Conservation (phyloP, 2,888 invertebrate species). For the Catocala nupta region DNA sequence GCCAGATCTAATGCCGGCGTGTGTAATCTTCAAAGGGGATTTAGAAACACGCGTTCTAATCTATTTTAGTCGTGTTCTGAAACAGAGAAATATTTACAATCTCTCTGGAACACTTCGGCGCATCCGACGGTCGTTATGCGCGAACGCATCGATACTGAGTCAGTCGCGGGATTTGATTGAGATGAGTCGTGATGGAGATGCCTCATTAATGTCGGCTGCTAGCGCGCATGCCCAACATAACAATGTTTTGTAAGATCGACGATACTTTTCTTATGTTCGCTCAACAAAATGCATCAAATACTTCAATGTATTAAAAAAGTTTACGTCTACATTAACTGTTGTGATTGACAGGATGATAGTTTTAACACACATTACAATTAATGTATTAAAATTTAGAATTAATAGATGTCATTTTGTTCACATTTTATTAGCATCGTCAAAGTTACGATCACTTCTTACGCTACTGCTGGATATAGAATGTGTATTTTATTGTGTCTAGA, state of each 20-base stretch:
- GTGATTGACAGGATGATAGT: constrained; percentile 30
- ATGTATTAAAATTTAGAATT: constrained; percentile 27
- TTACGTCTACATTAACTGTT: constrained; percentile 12
- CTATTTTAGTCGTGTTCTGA: constrained; percentile 86
- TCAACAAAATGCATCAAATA: constrained; percentile 24
- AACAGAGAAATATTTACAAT: constrained; percentile 88
- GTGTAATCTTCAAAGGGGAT: constrained; percentile 88
- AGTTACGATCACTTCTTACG: constrained; percentile 31
- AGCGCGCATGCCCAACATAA: constrained; percentile 60
- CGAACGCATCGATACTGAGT: constrained; percentile 83
- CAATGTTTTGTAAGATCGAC: constrained; percentile 41
- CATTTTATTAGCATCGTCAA: constrained; percentile 46
- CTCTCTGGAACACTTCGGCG: constrained; percentile 86
- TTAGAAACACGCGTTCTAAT: constrained; percentile 87
- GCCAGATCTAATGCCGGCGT: constrained; percentile 87
- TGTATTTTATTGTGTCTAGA: constrained; percentile 41
- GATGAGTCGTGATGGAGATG: constrained; percentile 73
- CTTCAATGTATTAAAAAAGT: constrained; percentile 10
- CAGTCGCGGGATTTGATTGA: constrained; percentile 78
- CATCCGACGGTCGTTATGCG: constrained; percentile 86
- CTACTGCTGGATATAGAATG: constrained; percentile 27
- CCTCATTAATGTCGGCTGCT: constrained; percentile 73
- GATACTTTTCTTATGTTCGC: constrained; percentile 36
- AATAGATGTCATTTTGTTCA: constrained; percentile 33
- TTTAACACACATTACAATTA: constrained; percentile 26